Base-by-base conservation (phyloP, 2,113 vertebrate genomes). In the Heteronetta atricapilla region DNA sequence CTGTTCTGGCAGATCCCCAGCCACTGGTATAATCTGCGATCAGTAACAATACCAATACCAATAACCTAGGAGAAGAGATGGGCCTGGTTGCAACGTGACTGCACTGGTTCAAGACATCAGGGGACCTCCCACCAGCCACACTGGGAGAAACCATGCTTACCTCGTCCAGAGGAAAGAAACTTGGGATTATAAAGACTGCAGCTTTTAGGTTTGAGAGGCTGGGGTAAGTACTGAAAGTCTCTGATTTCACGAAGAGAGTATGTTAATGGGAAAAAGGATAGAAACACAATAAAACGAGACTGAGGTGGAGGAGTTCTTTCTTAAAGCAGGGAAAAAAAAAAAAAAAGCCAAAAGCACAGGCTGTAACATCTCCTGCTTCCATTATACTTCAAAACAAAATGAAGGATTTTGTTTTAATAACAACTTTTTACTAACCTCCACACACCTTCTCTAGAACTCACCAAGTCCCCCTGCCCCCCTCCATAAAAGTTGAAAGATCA, bases 331-430 rank as follows among this genome's bases (percentile, higher is more conserved):
- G 34, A 28, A 52, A 86, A 33, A 88, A 7, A 26, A n/a, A 34
- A 52, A 38, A 62, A 52, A 46, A 6, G 29, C 20, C 28, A 63
- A 75, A 90, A 85, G 29, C 8, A 4, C 23, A 58, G 69, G 60
- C 60, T 86, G 75, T 92, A 92, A 90, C 72, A 94, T 31, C 46
- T 72, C 80, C 82, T 89, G 52, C 85, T 97, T 96, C 91, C 76
- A 70, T 94, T 91, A 82, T 56, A 48, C 87, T 96, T 94, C 93
- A 91, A 97, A 96, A 95, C 97, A 97, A 97, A 98, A 97, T 77
- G 96, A 94, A 96, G 83, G 94, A 86, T 93, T 98, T 96, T 96
- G 96, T 97, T 97, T 97, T 96, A 97, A 97, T 98, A 97, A 97
- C 94, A 96, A 95, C 96, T 95, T 96, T 92, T 92, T 94, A 93